phyloP scores from a whole-genome alignment of 1,140 invertebrate genomes.

The Drosophila tristis region DNA sequence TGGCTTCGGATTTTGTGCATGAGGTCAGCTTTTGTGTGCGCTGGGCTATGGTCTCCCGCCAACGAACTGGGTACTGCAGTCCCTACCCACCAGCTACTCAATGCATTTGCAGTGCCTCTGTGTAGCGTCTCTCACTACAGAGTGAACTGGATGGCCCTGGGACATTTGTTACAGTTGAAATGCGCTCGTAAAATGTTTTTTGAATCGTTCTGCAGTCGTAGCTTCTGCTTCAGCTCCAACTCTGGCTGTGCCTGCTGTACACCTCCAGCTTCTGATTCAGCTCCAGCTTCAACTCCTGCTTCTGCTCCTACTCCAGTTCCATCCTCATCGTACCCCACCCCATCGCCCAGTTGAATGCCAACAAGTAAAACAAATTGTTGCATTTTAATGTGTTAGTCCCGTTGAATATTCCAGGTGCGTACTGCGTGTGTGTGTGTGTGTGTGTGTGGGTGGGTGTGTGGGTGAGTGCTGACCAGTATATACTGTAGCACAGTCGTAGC shows the following conservation, averaged over 20 bases:
- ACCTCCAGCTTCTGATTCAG: constrained; percentile 13
- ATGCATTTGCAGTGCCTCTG: constrained; percentile 8
- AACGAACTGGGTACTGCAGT: neutral
- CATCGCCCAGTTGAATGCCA: constrained; percentile 39
- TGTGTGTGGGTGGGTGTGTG: neutral
- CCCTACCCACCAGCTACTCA: neutral
- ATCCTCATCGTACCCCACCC: constrained; percentile 8
- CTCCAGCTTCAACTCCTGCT: neutral
- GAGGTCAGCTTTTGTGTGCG: constrained; percentile 72
- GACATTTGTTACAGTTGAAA: constrained; percentile 83
- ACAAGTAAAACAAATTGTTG: constrained; percentile 82
- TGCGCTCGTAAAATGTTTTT: constrained; percentile 79
- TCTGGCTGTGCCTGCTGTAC: neutral
- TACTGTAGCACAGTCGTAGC: too few species aligned
- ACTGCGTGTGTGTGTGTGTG: constrained; percentile 14
- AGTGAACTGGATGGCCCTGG: constrained; percentile 42
- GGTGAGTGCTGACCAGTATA: neutral
- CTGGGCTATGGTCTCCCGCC: constrained; percentile 12
- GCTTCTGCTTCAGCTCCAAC: constrained; percentile 6
- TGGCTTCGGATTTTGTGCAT: constrained; percentile 68
- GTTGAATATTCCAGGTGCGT: constrained; percentile 49
- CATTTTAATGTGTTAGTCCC: constrained; percentile 71
- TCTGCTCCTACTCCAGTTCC: constrained; percentile 20
- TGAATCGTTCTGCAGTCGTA: constrained; percentile 32
- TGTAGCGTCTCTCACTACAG: constrained; percentile 3